Percentiles rank a stretch among this genome's conserved stretches.
phyloP scores from a whole-genome alignment of 2,113 vertebrate genomes.

The Antigone vipio region DNA sequence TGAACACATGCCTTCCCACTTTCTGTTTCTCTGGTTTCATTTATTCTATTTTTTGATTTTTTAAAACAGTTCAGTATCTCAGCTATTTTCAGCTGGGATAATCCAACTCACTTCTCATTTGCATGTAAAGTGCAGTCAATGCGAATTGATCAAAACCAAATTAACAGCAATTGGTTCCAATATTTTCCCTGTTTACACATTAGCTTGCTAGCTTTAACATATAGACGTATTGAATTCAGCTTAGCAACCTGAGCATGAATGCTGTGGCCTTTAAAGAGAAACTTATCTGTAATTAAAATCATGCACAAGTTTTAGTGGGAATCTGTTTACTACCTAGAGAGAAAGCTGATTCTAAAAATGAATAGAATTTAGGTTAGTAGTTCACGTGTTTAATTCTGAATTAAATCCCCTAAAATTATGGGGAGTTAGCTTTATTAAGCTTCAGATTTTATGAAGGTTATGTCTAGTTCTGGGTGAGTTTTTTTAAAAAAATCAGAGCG shows the following conservation, averaged over 20 bases:
- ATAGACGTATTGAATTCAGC: constrained; percentile 94
- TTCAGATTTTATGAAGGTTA: constrained; percentile 3
- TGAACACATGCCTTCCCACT: not conserved
- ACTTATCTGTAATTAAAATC: constrained; percentile 99
- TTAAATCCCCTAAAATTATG: constrained; percentile 56
- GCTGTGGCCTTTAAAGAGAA: constrained; percentile 83
- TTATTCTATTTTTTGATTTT: not conserved
- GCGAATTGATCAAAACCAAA: constrained; percentile 92
- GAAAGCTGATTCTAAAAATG: constrained; percentile 71
- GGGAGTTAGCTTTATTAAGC: not conserved
- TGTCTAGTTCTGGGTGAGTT: not conserved
- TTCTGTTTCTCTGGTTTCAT: not conserved
- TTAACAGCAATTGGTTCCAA: constrained; percentile 93
- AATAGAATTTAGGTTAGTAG: constrained; percentile 59
- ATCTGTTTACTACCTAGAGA: constrained; percentile 73
- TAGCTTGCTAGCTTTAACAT: constrained; percentile 85
- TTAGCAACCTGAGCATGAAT: constrained; percentile 88
- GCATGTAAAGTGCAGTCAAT: constrained; percentile 96
- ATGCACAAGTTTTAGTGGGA: constrained; percentile 83
- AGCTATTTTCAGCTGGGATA: constrained; percentile 33
- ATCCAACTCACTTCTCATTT: constrained; percentile 75
- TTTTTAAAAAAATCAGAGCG: not conserved
- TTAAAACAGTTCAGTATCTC: not conserved
- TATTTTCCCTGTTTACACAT: constrained; percentile 86
- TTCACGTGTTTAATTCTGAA: constrained; percentile 49